phyloP scores from a whole-genome alignment of 2,888 invertebrate species.

The Julus scandinavius region DNA sequence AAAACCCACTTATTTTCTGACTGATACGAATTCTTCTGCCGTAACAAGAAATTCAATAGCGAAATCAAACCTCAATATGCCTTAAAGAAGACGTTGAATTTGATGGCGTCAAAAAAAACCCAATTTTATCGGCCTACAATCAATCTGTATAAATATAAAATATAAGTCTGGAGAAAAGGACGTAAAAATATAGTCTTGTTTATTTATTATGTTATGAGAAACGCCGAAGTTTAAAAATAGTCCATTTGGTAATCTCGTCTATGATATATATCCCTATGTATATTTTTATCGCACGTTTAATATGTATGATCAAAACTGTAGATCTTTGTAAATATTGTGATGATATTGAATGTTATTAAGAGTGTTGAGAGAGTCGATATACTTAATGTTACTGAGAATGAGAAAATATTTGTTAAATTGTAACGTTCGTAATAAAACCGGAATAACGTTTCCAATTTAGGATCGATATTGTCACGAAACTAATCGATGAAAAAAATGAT shows the following conservation, averaged over 20 bases:
- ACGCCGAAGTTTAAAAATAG: neutral
- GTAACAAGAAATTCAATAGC: neutral
- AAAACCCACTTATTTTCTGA: neutral
- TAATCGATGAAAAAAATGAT: neutral
- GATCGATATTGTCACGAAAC: neutral
- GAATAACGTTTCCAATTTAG: neutral
- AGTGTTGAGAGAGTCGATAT: neutral
- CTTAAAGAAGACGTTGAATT: neutral
- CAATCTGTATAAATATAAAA: slow-evolving; percentile 5
- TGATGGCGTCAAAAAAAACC: neutral
- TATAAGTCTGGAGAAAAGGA: neutral
- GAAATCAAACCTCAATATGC: slow-evolving; percentile 33
- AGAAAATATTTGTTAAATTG: slow-evolving; percentile 11
- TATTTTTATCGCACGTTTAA: slow-evolving; percentile 1
- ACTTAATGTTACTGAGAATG: slow-evolving; percentile 27
- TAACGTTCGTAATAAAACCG: slow-evolving; percentile 15
- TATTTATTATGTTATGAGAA: slow-evolving; percentile 8
- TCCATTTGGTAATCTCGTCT: neutral
- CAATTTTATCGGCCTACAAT: slow-evolving; percentile 4
- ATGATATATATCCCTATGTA: slow-evolving; percentile 12
- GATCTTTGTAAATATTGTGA: slow-evolving; percentile 21
- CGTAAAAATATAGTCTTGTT: neutral
- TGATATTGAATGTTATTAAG: slow-evolving; percentile 11
- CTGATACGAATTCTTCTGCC: neutral
- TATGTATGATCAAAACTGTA: neutral